Base-by-base conservation (phyloP, 2,888 invertebrate species). In the Loripinus fragilis region DNA sequence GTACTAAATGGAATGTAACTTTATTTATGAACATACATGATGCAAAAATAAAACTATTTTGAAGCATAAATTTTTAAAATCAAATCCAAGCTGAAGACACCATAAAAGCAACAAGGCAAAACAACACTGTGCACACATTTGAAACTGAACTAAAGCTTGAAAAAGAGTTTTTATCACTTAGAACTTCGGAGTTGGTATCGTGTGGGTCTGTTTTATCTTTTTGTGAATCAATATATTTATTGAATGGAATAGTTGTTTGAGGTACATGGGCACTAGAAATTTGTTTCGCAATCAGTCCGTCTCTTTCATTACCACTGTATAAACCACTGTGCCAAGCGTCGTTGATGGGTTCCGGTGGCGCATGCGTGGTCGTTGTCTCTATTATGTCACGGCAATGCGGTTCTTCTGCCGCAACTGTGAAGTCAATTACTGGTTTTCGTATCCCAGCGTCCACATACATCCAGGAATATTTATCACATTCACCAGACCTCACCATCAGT, bases 381-480 rank as follows among this genome's bases (percentile, higher is more conserved):
- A 88, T 86, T 0, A 88, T 74, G 45, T 80, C 67, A 70, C 81
- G 85, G 81, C 91, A 91, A 2, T 80, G 79, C n/a, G 82, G 76
- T 35, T 73, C 67, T 28, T 88, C 87, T 10, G 75, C 72, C 7
- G 81, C 77, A 28, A 88, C 84, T 8, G 78, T 68, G 10, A 90
- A 73, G 30, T 83, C 79, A 35, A 86, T 69, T 2, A 88, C 55
- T 1, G 90, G 85, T 30, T 70, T 70, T 15, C 88, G 73, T 33
- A 87, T 74, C 1, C 87, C 86, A 0, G 81, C 83, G 33, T 86
- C 78, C 0, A 84, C 89, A 64, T 83, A 89, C 33, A 83, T 79
- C 86, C 88, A 90, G 5, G 86, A 83, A 23, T 86, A 76, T 71
- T 86, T 79, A 71, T 90, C 89, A 83, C 91, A 91, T 70, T 90